Base-by-base conservation (phyloP, 2,113 vertebrate species). In the Anarrhichthys ocellatus region DNA sequence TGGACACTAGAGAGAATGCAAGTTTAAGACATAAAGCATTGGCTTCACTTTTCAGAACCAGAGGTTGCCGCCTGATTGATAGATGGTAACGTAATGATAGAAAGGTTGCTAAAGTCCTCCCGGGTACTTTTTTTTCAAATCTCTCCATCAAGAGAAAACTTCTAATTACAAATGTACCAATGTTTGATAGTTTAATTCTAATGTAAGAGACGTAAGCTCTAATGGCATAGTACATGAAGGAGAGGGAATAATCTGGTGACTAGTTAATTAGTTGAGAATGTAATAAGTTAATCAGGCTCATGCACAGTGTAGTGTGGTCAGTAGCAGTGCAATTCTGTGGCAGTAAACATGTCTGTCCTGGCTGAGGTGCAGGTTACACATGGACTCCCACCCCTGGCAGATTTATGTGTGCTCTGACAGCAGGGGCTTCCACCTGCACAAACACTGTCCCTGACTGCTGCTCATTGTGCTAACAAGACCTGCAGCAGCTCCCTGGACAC, bases 401-500 rank as follows among this genome's bases (percentile, higher is more conserved):
- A 96, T 97, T 96, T 96, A 97, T 95, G 95, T 94, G 95, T 94
- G 94, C 94, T 94, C 93, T 95, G 93, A 95, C 94, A 95, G 94
- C 93, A 94, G 94, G 95, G 93, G 88, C 91, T 92, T 92, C 95
- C 96, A 97, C 96, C 96, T 97, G 96, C 94, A 95, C 96, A 97
- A 97, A 97, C 94, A 97, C 94, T 95, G 93, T 94, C 90, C 89
- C 95, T 95, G 94, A 94, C 94, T 88, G 90, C 90, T 95, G 95
- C 95, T 95, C 96, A 96, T 96, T 96, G 92, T 96, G 95, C 92
- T 96, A 96, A 97, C 95, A 95, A 96, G 95, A 89, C 92, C 92
- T 93, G 82, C 73, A 74, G 72, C 78, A 52, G 79, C 59, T 82
- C 78, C 82, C 78, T 46, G 73, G 67, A 80, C 71, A 34, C 76